Percentiles rank a stretch among this genome's conserved stretches.
Evolutionary conservation across 1,140 invertebrate genomes (phyloP).

Genomic region (Teleopsis dalmanni): DNA sequence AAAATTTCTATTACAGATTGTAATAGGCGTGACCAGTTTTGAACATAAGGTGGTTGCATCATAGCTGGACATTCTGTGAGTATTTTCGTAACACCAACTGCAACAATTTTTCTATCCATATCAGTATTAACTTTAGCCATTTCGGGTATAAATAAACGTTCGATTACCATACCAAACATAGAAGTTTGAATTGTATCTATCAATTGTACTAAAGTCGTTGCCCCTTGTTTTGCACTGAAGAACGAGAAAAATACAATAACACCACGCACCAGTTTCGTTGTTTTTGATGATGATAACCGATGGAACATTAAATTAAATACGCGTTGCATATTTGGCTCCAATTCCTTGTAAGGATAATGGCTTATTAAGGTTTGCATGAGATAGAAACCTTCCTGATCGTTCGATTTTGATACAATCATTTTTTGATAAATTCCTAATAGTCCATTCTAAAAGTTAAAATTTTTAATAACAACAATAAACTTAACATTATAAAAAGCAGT

Average conservation of each 20-base stretch:
- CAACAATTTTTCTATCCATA: conserved; percentile 80
- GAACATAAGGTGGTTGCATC: conserved; percentile 23
- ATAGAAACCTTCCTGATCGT: conserved; percentile 94
- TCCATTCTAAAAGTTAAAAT: conserved; percentile 53
- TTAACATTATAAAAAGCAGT: not conserved
- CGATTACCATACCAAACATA: conserved; percentile 92
- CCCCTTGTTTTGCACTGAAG: conserved; percentile 72
- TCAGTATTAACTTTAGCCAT: conserved; percentile 76
- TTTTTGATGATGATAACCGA: conserved; percentile 84
- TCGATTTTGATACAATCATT: conserved; percentile 86
- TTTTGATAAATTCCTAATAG: conserved; percentile 94
- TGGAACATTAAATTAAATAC: conserved; percentile 88
- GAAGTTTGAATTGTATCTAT: conserved; percentile 83
- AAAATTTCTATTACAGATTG: conserved; percentile 76
- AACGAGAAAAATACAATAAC: conserved; percentile 85
- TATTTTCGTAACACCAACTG: conserved; percentile 79
- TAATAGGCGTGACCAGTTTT: conserved; percentile 48
- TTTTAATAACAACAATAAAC: conserved; percentile 1
- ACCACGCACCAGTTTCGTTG: conserved; percentile 84
- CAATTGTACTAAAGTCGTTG: conserved; percentile 61
- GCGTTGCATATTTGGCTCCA: conserved; percentile 75
- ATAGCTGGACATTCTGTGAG: conserved; percentile 63
- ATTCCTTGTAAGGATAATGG: conserved; percentile 56
- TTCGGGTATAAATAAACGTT: conserved; percentile 78
- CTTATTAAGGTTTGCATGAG: conserved; percentile 78